Percentiles rank a stretch among this genome's conserved stretches.
phyloP scores from a whole-genome alignment of 2,888 invertebrate species.

The Nomada fucata region DNA sequence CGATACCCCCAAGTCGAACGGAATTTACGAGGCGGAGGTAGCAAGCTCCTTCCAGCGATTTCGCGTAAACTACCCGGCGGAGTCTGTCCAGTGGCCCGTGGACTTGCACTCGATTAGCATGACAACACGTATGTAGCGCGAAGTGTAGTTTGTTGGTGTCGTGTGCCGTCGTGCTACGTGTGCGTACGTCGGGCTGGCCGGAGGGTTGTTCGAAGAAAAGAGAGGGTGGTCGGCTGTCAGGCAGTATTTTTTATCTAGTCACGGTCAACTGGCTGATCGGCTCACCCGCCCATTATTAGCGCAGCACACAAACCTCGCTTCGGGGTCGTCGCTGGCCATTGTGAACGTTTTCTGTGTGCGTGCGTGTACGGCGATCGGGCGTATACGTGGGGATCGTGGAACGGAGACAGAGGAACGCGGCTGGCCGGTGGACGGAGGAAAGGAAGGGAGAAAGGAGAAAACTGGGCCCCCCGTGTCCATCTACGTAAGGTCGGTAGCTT shows the following conservation, averaged over 20 bases:
- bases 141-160: slow-evolving; percentile 62
- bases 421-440: not conserved
- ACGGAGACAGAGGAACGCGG: slow-evolving; percentile 28
- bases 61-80: slow-evolving; percentile 60
- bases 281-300: slow-evolving; percentile 84
- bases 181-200: slow-evolving; percentile 34
- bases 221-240: slow-evolving; percentile 73
- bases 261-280: slow-evolving; percentile 84
- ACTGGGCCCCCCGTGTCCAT: slow-evolving; percentile 65
- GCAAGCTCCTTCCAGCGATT: slow-evolving; percentile 32
- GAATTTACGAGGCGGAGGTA: slow-evolving; percentile 57
- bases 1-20: slow-evolving; percentile 30
- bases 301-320: slow-evolving; percentile 75
- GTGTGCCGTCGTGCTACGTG: slow-evolving; percentile 22
- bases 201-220: slow-evolving; percentile 37
- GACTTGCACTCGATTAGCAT: slow-evolving; percentile 83
- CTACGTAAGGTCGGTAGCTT: slow-evolving; percentile 77
- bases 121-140: slow-evolving; percentile 72
- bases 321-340: slow-evolving; percentile 63
- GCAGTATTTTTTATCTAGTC: slow-evolving; percentile 85
- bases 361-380: slow-evolving; percentile 6
- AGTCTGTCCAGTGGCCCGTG: slow-evolving; percentile 59
- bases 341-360: slow-evolving; percentile 37
- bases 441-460: not conserved
- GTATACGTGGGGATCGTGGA: slow-evolving; percentile 30